Conservation (phyloP, 2,888 invertebrate genomes). For the Ophion ventricosus region DNA sequence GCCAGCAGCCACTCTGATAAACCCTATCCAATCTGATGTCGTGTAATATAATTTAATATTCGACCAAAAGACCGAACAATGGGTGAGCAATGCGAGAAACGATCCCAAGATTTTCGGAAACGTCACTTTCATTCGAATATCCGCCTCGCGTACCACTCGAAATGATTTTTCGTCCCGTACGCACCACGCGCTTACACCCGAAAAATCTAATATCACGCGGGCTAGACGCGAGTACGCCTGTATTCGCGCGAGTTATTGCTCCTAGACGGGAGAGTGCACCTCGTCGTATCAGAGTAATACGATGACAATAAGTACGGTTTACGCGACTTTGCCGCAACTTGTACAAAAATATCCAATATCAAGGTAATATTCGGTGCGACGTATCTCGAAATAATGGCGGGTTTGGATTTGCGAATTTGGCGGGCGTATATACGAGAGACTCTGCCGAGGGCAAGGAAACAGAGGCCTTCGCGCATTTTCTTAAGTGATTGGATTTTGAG, state of each 20-base stretch:
- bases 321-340: conserved; percentile 70
- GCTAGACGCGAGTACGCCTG: conserved; percentile 7
- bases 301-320: conserved; percentile 76
- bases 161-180: too few relatives aligned
- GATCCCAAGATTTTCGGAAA: too few relatives aligned
- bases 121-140: too few relatives aligned
- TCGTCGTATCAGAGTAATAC: conserved; percentile 73
- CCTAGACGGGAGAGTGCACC: conserved; percentile 17
- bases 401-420: conserved; percentile 30
- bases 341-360: neutral
- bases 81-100: too few relatives aligned
- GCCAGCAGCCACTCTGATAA: too few relatives aligned
- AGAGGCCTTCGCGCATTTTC: too few relatives aligned
- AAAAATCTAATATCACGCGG: conserved; percentile 64
- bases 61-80: too few relatives aligned
- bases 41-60: too few relatives aligned
- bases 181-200: conserved; percentile 41
- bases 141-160: neutral
- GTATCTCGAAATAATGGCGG: conserved; percentile 37
- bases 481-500: too few relatives aligned
- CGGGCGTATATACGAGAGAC: too few relatives aligned
- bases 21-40: too few relatives aligned
- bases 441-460: too few relatives aligned
- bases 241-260: conserved; percentile 36
- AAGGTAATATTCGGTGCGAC: conserved; percentile 23